Evolutionary conservation across 2,888 invertebrate genomes (phyloP).

Genomic region (Chaetoderma sp.): DNA sequence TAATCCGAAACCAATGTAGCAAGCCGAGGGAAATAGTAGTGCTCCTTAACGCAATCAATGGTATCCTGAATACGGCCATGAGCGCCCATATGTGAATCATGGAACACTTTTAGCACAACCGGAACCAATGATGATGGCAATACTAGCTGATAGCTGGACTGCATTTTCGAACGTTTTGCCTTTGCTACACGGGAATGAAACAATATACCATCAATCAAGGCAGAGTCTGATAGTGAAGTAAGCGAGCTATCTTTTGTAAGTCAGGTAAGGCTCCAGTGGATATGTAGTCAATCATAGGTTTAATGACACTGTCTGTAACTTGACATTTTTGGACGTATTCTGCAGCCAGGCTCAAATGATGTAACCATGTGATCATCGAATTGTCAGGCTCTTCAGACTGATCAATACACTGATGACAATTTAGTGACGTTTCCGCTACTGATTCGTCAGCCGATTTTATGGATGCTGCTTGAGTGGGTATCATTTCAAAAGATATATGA

Average conservation of each 20-base stretch:
- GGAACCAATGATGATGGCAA: constrained; percentile 20
- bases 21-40: constrained; percentile 22
- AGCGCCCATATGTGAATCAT: constrained; percentile 22
- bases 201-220: constrained; percentile 19
- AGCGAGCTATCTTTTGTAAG: constrained; percentile 23
- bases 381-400: too few relatives aligned
- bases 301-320: too few relatives aligned
- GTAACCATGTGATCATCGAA: too few relatives aligned
- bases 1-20: constrained; percentile 10
- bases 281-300: constrained; percentile 4
- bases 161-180: constrained; percentile 18
- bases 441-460: too few relatives aligned
- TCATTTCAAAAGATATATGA: too few relatives aligned
- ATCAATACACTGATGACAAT: too few relatives aligned
- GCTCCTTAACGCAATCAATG: constrained; percentile 14
- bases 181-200: constrained; percentile 23
- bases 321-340: too few relatives aligned
- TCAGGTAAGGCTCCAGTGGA: constrained; percentile 11
- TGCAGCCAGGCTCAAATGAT: too few relatives aligned
- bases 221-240: constrained; percentile 23
- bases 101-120: constrained; percentile 18
- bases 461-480: too few relatives aligned
- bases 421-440: too few relatives aligned
- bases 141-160: constrained; percentile 21
- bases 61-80: constrained; percentile 30